Conservation (phyloP, 2,888 invertebrate species). For the Seira sanloemensis region DNA sequence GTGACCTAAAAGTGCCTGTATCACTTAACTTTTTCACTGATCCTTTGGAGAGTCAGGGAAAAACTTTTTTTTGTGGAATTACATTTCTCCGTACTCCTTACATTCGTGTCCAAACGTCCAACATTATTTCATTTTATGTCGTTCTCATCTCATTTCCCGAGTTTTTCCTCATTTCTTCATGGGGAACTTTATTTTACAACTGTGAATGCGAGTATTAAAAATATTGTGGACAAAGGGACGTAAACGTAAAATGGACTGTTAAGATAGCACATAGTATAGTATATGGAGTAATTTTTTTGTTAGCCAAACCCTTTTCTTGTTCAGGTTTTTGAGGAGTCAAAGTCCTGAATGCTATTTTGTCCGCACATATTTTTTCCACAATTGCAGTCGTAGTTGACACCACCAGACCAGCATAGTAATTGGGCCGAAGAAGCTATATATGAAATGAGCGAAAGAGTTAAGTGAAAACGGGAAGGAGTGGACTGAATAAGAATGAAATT, state of each 20-base stretch:
- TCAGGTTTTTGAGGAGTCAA: slow-evolving; percentile 26
- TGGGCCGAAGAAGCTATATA: not conserved
- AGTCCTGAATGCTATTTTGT: slow-evolving; percentile 20
- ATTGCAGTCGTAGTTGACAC: slow-evolving; percentile 4
- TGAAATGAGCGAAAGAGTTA: not conserved
- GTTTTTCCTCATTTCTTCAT: no score
- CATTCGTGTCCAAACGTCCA: not conserved
- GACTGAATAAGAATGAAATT: not conserved
- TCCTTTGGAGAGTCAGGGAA: not conserved
- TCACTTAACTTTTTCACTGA: not conserved
- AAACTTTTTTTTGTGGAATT: no score
- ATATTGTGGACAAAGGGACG: no score
- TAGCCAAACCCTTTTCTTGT: not conserved
- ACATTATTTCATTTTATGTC: slow-evolving; percentile 42
- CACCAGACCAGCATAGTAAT: not conserved
- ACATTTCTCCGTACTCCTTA: no score
- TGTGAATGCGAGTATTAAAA: slow-evolving; percentile 6
- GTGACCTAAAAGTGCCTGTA: not conserved
- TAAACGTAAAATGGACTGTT: no score
- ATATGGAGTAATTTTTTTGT: no score
- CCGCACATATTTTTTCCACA: not conserved
- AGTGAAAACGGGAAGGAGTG: not conserved
- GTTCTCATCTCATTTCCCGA: slow-evolving; percentile 27
- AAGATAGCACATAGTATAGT: no score
- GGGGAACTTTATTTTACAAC: no score